Evolutionary conservation across 2,888 invertebrate species (phyloP), one percentile per base, ranked within the genome.

Genomic region (Rosalia funebris): DNA sequence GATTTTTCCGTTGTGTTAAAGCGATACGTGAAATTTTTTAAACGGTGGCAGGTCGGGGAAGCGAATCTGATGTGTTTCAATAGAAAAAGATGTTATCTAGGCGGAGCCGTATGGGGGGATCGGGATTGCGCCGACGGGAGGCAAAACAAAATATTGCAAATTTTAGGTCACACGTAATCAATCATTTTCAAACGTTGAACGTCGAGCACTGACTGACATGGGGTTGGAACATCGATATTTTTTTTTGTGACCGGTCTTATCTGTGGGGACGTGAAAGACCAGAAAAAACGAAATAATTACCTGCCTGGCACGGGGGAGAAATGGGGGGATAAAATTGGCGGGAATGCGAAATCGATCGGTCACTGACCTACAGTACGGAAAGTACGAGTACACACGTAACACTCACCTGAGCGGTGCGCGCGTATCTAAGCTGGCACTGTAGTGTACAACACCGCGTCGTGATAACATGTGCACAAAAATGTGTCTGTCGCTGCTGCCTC

Each of bases 391-490:
- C 65, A 68, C 71, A 74, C 75, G 71, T 72, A n/a, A 74, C 69
- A 77, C 77, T 78, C 76, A 77, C 79, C 77, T 75, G 75, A 64
- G 63, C 68, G 70, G 66, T 66, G 84, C 83, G 37, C 83, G 84
- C 66, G 84, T 84, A 55, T 19, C 50, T 39, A 46, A 14, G 55
- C 46, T 47, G 17, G 42, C 37, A 83, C 83, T 71, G 83, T 83
- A 56, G 69, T 69, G 73, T 83, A 83, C 63, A 83, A 83, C 59
- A 83, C 84, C 62, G 83, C 84, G 68, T 84, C 84, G 79, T 83
- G 84, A 70, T 71, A 75, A 73, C 83, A 86, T 61, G 82, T 86
- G 75, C 84, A 86, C 71, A 80, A 84, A 65, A 82, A 85, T 65
- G 82, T 84, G 63, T 84, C 85, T 39, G n/a, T 82, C 60, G 65